Evolutionary conservation across 2,888 invertebrate species (phyloP), one percentile per base, ranked within the genome.

Genomic region (Chrysina gloriosa): DNA sequence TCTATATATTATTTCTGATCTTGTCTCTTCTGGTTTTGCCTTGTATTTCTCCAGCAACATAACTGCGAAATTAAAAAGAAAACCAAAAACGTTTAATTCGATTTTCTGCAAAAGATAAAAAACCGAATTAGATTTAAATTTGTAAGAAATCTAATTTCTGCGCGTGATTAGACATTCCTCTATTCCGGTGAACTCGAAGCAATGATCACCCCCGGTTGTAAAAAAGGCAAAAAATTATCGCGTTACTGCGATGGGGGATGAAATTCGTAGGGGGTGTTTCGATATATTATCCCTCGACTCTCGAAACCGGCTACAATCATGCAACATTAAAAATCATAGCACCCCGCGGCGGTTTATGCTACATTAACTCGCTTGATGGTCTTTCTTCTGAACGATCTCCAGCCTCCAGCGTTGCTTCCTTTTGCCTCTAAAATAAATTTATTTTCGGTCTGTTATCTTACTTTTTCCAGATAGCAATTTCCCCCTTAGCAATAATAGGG

Each of bases 261-360:
- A 69, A 68, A 69, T 72, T 72, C 68, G 69, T 68, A 34, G 63
- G 56, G 68, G 70, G 64, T 66, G 63, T 50, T 69, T 52, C 16
- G 67, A 21, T 65, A 52, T 61, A 45, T 58, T 65, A 65, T 67
- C 71, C 72, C 73, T 21, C 54, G 31, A 61, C 48, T 29, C 45
- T 69, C 34, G 58, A 45, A 69, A 63, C 63, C 69, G 58, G 65
- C 69, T 65, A 68, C 74, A 79, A 78, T 78, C 77, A 77, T 76
- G 76, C 77, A 76, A 75, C 80, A 80, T 80, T 80, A 79, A 80
- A 80, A 80, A 80, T 79, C 78, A 79, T 80, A 78, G 79, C 79
- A 73, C 79, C 79, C 79, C 75, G 78, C 73, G 73, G 78, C 75
- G 77, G 77, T 79, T 79, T 79, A 78, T 78, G 80, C 77, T 79